Evolutionary conservation across 1,140 invertebrate genomes (phyloP).

Genomic region (Bombus terrestris): DNA sequence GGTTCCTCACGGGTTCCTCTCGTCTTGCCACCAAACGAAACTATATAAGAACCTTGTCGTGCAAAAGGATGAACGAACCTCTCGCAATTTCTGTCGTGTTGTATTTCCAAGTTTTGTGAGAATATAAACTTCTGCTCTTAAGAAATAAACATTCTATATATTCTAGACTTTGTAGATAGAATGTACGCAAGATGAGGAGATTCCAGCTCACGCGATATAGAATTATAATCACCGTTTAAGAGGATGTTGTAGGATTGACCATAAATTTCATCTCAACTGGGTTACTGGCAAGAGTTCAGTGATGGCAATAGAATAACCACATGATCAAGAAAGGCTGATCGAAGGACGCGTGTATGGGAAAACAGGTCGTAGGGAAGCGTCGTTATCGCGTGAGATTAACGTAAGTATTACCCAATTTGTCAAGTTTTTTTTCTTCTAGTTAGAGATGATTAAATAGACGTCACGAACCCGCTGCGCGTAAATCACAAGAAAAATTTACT

Average conservation of each 20-base stretch:
- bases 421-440: neutral
- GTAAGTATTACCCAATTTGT: neutral
- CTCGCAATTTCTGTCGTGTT: neutral
- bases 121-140: neutral
- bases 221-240: neutral
- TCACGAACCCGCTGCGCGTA: too few species aligned
- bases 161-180: neutral
- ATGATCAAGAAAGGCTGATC: constrained; percentile 8
- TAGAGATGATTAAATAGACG: neutral
- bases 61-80: neutral
- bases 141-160: neutral
- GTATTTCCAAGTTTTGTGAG: neutral
- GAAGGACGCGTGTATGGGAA: constrained; percentile 1
- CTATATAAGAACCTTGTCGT: neutral
- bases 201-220: neutral
- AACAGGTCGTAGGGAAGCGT: constrained; percentile 16
- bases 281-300: constrained; percentile 23
- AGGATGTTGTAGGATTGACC: neutral
- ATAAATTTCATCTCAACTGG: constrained; percentile 33
- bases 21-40: neutral
- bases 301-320: neutral
- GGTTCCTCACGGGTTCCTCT: neutral
- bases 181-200: neutral
- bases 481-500: neutral
- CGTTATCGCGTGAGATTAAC: neutral